A percentile compares a stretch with the other conserved stretches of the same genome.
Conservation (phyloP, 2,888 invertebrate genomes). For the Griposia aprilina region DNA sequence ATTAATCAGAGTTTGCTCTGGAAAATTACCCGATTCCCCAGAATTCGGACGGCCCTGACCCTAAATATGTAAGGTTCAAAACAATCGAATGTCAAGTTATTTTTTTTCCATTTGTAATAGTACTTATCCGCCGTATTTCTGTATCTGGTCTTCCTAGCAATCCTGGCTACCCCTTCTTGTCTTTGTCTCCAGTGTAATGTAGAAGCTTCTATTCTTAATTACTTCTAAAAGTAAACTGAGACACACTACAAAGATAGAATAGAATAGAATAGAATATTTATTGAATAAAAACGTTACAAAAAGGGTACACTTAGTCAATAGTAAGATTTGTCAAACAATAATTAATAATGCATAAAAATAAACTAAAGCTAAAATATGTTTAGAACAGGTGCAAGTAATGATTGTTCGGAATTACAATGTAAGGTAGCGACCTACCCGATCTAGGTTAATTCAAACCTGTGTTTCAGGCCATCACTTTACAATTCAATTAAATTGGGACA, state of each 20-base stretch:
- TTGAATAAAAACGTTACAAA: too few species aligned
- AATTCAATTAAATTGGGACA: too few species aligned
- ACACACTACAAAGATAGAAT: not conserved
- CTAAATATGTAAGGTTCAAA: not conserved
- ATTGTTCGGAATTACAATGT: too few species aligned
- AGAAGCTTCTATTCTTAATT: slow-evolving; percentile 20
- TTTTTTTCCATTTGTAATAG: not conserved
- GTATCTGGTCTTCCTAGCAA: slow-evolving; percentile 17
- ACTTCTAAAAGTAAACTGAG: not conserved
- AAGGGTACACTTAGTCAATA: too few species aligned
- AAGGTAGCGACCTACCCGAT: too few species aligned
- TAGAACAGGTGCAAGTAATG: too few species aligned
- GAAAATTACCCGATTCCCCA: not conserved
- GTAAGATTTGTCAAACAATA: too few species aligned
- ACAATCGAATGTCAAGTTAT: not conserved
- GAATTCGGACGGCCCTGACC: not conserved
- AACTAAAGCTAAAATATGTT: too few species aligned
- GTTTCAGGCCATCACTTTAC: too few species aligned
- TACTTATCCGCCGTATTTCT: not conserved
- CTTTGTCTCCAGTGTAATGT: not conserved
- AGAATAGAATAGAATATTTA: too few species aligned
- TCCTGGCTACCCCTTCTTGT: slow-evolving; percentile 5
- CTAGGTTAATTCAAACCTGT: too few species aligned
- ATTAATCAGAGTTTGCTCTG: not conserved
- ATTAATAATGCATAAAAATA: too few species aligned